These are phyloP conservation scores for Malurus elegans DNA, from an alignment of 2,113 vertebrate species.

Conservation along the genomic window DNA sequence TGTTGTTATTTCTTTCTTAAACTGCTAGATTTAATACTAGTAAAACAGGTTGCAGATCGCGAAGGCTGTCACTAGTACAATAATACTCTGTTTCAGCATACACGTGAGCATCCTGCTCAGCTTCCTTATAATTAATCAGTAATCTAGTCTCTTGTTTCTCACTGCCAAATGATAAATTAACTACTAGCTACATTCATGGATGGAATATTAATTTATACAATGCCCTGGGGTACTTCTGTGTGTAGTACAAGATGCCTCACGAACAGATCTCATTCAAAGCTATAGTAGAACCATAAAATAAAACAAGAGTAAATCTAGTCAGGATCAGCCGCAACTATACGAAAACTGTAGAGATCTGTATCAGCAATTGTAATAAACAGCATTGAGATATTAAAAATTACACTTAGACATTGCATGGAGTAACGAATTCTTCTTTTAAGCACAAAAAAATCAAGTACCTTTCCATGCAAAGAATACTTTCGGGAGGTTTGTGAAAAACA, in stretches of 20 bases:
- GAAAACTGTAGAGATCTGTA: background rate
- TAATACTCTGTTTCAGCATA: background rate
- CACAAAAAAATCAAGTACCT: background rate
- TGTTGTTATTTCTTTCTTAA: background rate
- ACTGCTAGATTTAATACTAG: background rate
- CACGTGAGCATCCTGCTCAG: background rate
- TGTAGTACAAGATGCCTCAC: background rate
- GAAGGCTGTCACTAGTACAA: background rate
- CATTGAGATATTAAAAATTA: background rate
- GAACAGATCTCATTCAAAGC: background rate
- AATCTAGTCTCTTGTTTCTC: conserved; percentile 35
- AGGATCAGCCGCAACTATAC: background rate
- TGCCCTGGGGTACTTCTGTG: background rate
- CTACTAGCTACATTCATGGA: background rate
- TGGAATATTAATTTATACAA: conserved; percentile 57
- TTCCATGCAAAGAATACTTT: background rate
- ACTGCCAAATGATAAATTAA: conserved; percentile 48
- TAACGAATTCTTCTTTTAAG: background rate
- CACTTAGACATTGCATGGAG: background rate
- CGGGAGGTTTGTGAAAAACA: background rate
- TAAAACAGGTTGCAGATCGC: background rate
- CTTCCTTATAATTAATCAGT: conserved; percentile 54
- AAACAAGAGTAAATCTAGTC: background rate
- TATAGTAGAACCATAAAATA: background rate
- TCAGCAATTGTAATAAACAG: background rate